Conservation (phyloP, 2,888 invertebrate species). For the Hypercompe scribonia region DNA sequence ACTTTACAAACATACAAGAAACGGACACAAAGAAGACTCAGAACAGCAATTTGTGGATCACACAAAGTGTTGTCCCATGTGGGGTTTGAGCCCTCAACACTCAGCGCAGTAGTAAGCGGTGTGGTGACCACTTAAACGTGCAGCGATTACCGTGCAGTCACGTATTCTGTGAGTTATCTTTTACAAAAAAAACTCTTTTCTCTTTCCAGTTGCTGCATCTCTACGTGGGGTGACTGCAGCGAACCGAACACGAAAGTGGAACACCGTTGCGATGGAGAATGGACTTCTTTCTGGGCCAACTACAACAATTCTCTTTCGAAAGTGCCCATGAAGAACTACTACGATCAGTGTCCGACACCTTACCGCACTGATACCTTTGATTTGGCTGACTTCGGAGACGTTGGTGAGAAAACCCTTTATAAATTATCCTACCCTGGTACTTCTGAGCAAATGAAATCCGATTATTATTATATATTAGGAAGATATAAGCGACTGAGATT, state of each 20-base stretch:
- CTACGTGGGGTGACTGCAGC: slow-evolving; percentile 71
- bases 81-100: no score
- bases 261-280: slow-evolving; percentile 65
- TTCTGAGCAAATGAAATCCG: background rate
- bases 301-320: slow-evolving; percentile 73
- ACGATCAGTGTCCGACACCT: slow-evolving; percentile 81
- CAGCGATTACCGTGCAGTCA: no score
- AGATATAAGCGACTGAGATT: no score
- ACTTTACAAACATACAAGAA: no score
- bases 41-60: no score
- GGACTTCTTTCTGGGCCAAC: slow-evolving; percentile 79
- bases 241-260: slow-evolving; percentile 56
- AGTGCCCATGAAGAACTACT: slow-evolving; percentile 68
- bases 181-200: background rate
- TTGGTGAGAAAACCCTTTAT: slow-evolving; percentile 7
- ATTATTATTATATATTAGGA: no score
- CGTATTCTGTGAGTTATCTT: no score
- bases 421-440: background rate
- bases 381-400: slow-evolving; percentile 69
- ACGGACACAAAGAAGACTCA: no score
- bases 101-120: no score
- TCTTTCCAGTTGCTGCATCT: slow-evolving; percentile 63
- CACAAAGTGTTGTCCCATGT: no score
- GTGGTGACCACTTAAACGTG: no score
- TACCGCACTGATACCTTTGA: slow-evolving; percentile 74